Base-by-base conservation (phyloP, 2,113 vertebrate species). In the Osmerus eperlanus region DNA sequence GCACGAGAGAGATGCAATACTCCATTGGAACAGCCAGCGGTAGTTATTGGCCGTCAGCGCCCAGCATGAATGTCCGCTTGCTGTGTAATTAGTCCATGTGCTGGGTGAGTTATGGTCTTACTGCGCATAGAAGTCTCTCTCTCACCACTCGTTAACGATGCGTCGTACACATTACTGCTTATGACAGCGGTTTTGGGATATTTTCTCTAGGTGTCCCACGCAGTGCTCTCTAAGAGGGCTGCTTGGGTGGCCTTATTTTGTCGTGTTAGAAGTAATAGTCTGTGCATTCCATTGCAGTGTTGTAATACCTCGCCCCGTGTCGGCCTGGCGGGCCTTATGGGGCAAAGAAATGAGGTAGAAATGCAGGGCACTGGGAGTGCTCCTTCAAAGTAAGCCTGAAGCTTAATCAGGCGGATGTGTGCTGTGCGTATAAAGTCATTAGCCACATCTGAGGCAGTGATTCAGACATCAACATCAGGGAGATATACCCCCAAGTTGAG, bases 201-300 rank as follows among this genome's bases (percentile, higher is more conserved):
- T 65, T 56, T 72, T n/a, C 51, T 19, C 21, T 68, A 81, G 21
- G 62, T 71, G 58, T 76, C 29, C 70, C 72, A 71, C 73, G 68
- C 65, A 53, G 25, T 6, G 51, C 61, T 80, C 55, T 61, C 51
- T n/a, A 56, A 6, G 59, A 58, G 52, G 51, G 23, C 3, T 67
- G 28, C 76, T 16, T 76, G 73, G 65, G 73, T 81, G 80, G 77
- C 77, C 77, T 79, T 74, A 36, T 87, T 84, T 78, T 60, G 67
- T 77, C 65, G 15, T 21, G 60, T 72, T 56, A 8, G 79, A 78
- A 77, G 51, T 81, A 73, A 83, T 78, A 64, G 65, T 53, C 61
- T 62, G 54, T 53, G 78, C 71, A 71, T 36, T 55, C 41, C 47
- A 29, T 67, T 69, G 47, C 76, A 80, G 79, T 65, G 75, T 73